Evolutionary conservation across 2,113 vertebrate genomes (phyloP).

Genomic region (Spea multiplicata): DNA sequence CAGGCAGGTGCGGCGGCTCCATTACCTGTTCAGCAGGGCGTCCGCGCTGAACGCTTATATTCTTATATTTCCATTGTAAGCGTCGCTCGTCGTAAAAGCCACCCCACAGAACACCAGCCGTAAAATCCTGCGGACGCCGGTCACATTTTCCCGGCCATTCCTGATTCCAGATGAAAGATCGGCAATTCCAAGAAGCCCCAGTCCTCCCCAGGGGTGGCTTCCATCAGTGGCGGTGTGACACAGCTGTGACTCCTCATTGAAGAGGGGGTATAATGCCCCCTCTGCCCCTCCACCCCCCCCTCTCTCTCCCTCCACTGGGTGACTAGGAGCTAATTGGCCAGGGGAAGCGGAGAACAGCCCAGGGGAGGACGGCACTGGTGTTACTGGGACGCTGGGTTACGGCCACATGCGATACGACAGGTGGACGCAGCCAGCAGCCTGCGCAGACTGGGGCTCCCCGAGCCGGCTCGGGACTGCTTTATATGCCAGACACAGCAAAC

Average conservation of each 20-base stretch:
- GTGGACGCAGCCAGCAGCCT: too few species aligned
- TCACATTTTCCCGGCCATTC: constrained; percentile 7
- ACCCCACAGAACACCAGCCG: neutral
- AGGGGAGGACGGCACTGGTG: neutral
- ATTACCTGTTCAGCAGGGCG: constrained; percentile 19
- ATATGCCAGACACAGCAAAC: too few species aligned
- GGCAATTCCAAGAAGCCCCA: neutral
- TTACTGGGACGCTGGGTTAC: neutral
- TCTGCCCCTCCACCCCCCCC: neutral
- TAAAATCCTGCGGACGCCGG: neutral
- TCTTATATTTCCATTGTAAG: constrained; percentile 2
- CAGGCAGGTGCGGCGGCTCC: too few species aligned
- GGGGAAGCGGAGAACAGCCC: neutral
- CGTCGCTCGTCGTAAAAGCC: neutral
- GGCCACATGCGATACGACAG: too few species aligned
- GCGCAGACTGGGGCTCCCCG: too few species aligned
- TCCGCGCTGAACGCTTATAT: neutral
- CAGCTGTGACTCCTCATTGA: constrained; percentile 69
- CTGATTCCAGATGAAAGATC: constrained; percentile 8
- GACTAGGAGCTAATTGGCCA: neutral
- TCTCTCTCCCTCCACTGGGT: neutral
- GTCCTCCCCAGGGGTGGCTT: neutral
- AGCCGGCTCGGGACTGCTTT: too few species aligned
- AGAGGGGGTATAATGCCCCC: neutral
- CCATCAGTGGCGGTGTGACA: constrained; percentile 56